Evolutionary conservation across 2,797 vertebrate genomes (phyloP), one percentile per base, ranked within the genome.

Genomic region (Falco berigora): DNA sequence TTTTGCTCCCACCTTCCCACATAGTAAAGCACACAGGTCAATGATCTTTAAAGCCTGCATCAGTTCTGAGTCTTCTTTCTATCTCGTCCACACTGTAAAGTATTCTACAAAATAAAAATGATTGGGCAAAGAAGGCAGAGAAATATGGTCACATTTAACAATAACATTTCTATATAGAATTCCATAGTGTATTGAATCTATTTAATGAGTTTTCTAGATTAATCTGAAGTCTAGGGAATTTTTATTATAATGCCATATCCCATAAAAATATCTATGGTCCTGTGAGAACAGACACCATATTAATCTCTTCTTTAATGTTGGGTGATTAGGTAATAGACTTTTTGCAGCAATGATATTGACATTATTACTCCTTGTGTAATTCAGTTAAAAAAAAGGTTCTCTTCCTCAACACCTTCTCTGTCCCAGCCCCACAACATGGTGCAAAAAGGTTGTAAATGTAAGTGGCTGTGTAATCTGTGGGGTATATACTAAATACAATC

Each of bases 181-280:
- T 89, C 95, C 95, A 66, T 59, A 69, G 94, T 76, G 94, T 72
- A 95, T 94, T 94, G 71, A 87, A 88, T 76, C 92, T 87, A 59
- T 90, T 96, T 96, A 97, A 97, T 97, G 94, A 96, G 95, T 85
- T 97, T 96, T 95, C 92, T 94, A 96, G 93, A 96, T 97, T 96
- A 96, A 90, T 82, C 30, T 72, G 49, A 95, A 92, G 96, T 96
- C 96, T 96, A 76, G 97, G 96, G 96, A 96, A 95, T 96, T 96
- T 95, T 94, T 93, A 82, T 96, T 91, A 88, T 91, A 91, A 88
- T 76, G 82, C 67, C 69, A 77, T 38, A 96, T 82, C 71, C 88
- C 83, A 28, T 76, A 96, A 97, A 97, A 96, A 92, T 96, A 93
- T 92, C 96, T 61, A 5, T 64, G 75, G 90, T 86, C 92, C 95